Percentiles rank a stretch among this genome's conserved stretches.
Conservation (phyloP, 2,888 invertebrate species). For the Cenopis cana region DNA sequence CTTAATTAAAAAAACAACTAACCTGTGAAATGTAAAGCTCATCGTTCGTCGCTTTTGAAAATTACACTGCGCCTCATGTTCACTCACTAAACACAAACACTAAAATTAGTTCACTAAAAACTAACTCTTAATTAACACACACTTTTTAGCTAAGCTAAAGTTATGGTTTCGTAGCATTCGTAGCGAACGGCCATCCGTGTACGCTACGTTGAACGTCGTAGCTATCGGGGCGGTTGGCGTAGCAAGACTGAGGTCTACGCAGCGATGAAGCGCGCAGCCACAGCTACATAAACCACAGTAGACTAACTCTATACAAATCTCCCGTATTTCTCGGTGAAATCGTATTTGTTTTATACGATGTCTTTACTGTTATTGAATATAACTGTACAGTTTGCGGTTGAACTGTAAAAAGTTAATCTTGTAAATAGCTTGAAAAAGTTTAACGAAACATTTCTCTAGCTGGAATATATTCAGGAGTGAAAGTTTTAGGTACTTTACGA, state of each 20-base stretch:
- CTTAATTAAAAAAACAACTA: conserved; percentile 75
- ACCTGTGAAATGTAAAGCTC: conserved; percentile 77
- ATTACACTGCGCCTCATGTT: conserved; percentile 63
- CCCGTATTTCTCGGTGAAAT: conserved; percentile 40
- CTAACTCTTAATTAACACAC: conserved; percentile 23
- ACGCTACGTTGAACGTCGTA: conserved; percentile 58
- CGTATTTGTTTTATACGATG: conserved; percentile 44
- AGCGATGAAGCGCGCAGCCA: conserved; percentile 70
- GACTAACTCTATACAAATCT: conserved; percentile 53
- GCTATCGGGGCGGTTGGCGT: conserved; percentile 67
- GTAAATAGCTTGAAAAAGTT: conserved; percentile 60
- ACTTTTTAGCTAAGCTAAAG: conserved; percentile 34
- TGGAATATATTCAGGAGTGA: conserved; percentile 51
- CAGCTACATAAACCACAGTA: conserved; percentile 41
- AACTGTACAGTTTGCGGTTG: conserved; percentile 37
- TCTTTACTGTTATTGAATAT: conserved; percentile 34
- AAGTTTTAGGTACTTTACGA: conserved; percentile 50
- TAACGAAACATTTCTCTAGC: conserved; percentile 53
- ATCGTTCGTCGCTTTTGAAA: conserved; percentile 71
- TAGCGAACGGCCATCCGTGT: conserved; percentile 31
- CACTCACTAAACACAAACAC: conserved; percentile 60
- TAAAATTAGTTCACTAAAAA: conserved; percentile 25
- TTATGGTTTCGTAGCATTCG: conserved; percentile 52
- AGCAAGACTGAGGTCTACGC: conserved; percentile 70
- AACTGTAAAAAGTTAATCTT: conserved; percentile 59